A percentile compares a stretch with the other conserved stretches of the same genome.
Evolutionary conservation across 2,113 vertebrate species (phyloP).

Genomic region (Eurystomus gularis): DNA sequence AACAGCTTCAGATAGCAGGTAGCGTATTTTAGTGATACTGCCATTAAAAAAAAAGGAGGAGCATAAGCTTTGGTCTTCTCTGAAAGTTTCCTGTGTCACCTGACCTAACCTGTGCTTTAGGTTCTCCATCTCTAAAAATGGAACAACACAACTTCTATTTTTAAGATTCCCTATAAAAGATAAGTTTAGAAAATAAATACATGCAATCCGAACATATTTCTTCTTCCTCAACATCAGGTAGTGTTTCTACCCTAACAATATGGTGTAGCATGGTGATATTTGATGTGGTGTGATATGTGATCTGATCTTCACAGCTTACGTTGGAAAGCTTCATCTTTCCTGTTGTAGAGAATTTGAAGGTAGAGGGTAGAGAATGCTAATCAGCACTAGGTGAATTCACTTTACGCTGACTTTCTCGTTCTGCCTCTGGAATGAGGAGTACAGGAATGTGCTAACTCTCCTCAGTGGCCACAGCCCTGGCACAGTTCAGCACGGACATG

Average conservation of each 20-base stretch:
- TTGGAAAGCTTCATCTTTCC: not conserved
- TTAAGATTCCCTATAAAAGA: not conserved
- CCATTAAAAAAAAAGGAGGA: not conserved
- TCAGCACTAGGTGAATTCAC: not conserved
- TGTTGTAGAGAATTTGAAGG: not conserved
- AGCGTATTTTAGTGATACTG: not conserved
- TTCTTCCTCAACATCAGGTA: not conserved
- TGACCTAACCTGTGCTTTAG: not conserved
- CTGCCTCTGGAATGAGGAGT: not conserved
- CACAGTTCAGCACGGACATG: not conserved
- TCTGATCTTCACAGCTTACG: not conserved
- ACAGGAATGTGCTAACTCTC: not conserved
- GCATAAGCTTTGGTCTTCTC: not conserved
- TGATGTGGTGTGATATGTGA: not conserved
- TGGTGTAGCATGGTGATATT: too few species aligned
- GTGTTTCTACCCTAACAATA: not conserved
- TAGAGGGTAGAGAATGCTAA: too few species aligned
- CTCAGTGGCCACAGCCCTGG: not conserved
- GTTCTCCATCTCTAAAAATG: not conserved
- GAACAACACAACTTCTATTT: accelerated
- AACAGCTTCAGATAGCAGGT: not conserved
- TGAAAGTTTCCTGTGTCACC: not conserved
- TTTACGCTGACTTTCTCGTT: not conserved
- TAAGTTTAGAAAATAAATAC: not conserved
- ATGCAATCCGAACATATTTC: not conserved